Evolutionary conservation across 2,113 vertebrate species (phyloP).

Genomic region (Orthonyx spaldingii): DNA sequence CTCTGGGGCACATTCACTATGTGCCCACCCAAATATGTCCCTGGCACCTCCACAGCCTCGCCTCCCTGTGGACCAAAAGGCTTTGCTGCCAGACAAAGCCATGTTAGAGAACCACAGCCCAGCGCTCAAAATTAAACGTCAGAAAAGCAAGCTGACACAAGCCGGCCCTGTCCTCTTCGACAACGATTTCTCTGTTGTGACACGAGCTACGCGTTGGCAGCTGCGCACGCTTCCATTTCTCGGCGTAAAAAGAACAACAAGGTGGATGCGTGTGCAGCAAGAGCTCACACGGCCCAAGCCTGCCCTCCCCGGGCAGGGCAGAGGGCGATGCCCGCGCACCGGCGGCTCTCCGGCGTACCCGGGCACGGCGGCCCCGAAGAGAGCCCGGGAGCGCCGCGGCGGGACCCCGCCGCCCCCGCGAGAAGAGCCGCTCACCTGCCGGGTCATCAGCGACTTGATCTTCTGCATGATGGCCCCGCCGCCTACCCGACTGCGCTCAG

Average conservation of each 20-base stretch:
- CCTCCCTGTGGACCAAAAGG: neutral
- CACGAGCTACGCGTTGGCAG: neutral
- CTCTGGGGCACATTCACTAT: rapidly evolving
- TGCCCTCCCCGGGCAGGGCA: neutral
- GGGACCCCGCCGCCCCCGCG: neutral
- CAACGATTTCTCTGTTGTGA: rapidly evolving
- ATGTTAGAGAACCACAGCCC: neutral
- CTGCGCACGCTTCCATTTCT: neutral
- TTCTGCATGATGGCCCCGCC: constrained; percentile 83
- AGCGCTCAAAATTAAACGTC: rapidly evolving
- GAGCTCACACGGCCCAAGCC: neutral
- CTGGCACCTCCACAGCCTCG: neutral
- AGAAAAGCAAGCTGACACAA: too few relatives aligned
- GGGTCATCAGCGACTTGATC: constrained; percentile 95
- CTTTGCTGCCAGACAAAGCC: neutral
- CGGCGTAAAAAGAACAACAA: too few relatives aligned
- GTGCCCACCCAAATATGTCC: neutral
- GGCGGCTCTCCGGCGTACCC: neutral
- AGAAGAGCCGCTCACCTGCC: constrained; percentile 81
- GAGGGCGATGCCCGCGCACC: neutral
- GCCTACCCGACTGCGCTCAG: neutral
- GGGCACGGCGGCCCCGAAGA: neutral
- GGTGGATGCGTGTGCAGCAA: neutral
- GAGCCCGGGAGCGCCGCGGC: neutral
- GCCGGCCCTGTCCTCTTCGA: neutral